A percentile compares a stretch with the other conserved stretches of the same genome.
Evolutionary conservation across 1,140 invertebrate genomes (phyloP).

Genomic region (Pseudoatta argentina): DNA sequence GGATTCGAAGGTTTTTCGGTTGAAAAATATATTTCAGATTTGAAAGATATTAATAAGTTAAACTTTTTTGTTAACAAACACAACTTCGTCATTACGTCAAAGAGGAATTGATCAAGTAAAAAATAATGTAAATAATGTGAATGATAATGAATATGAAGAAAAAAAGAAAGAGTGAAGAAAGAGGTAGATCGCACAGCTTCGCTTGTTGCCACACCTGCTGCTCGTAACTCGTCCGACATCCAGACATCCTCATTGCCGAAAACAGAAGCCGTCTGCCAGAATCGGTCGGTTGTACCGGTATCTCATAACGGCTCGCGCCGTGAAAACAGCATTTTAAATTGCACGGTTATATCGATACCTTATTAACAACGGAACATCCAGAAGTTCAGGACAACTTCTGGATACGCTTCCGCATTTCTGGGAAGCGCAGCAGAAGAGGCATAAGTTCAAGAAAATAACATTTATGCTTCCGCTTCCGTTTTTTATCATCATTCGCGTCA

Average conservation of each 20-base stretch:
- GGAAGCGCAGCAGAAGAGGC: slow-evolving; percentile 31
- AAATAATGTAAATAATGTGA: too few relatives aligned
- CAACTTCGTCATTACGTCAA: background rate
- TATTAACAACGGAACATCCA: slow-evolving; percentile 54
- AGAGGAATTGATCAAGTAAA: slow-evolving; percentile 2
- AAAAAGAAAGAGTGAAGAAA: background rate
- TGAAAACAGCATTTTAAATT: slow-evolving; percentile 72
- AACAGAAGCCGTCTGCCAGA: slow-evolving; percentile 69
- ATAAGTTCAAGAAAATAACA: slow-evolving; percentile 17
- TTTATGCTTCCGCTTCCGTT: background rate
- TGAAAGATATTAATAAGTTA: background rate
- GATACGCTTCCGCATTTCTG: slow-evolving; percentile 5
- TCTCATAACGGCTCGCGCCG: slow-evolving; percentile 70
- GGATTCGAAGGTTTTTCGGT: background rate
- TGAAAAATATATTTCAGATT: background rate
- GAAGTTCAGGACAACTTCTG: slow-evolving; percentile 15
- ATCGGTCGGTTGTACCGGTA: slow-evolving; percentile 68
- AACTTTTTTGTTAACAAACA: slow-evolving; percentile 9
- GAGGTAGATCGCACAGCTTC: slow-evolving; percentile 8
- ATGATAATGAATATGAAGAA: background rate
- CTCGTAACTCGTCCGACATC: slow-evolving; percentile 72
- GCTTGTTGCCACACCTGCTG: slow-evolving; percentile 60
- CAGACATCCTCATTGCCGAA: slow-evolving; percentile 75
- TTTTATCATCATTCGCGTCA: slow-evolving; percentile 3
- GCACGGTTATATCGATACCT: slow-evolving; percentile 67